Evolutionary conservation across 2,888 invertebrate genomes (phyloP).

Genomic region (Trisateles emortualis): DNA sequence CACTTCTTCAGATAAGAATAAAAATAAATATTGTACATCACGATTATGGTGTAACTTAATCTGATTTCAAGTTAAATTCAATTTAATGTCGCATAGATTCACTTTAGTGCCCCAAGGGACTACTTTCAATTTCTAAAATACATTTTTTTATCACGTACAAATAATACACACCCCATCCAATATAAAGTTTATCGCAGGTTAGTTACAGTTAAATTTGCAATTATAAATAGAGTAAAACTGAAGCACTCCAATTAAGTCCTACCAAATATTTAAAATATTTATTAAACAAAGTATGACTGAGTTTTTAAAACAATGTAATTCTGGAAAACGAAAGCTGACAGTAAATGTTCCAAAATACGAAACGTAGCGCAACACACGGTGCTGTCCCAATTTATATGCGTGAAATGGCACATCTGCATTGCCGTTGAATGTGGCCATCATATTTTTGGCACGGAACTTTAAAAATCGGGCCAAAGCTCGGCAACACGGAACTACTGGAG

Average conservation of each 20-base stretch:
- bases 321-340: constrained; percentile 17
- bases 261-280: too few relatives aligned
- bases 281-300: neutral
- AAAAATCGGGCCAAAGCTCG: constrained; percentile 62
- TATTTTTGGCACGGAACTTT: constrained; percentile 74
- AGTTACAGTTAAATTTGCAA: too few relatives aligned
- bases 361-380: constrained; percentile 29
- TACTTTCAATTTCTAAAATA: too few relatives aligned
- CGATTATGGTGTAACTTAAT: constrained; percentile 11
- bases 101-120: too few relatives aligned
- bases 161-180: neutral
- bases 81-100: too few relatives aligned
- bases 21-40: constrained; percentile 8
- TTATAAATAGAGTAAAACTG: too few relatives aligned
- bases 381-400: constrained; percentile 70
- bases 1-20: constrained; percentile 39
- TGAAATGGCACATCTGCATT: constrained; percentile 80
- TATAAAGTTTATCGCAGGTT: too few relatives aligned
- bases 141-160: too few relatives aligned
- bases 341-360: constrained; percentile 34
- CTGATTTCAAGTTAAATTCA: neutral
- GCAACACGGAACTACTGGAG: constrained; percentile 35
- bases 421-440: constrained; percentile 66
- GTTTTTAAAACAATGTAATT: neutral
- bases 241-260: too few relatives aligned